Base-by-base conservation (phyloP, 2,797 vertebrate species). In the Clarias fuscus region DNA sequence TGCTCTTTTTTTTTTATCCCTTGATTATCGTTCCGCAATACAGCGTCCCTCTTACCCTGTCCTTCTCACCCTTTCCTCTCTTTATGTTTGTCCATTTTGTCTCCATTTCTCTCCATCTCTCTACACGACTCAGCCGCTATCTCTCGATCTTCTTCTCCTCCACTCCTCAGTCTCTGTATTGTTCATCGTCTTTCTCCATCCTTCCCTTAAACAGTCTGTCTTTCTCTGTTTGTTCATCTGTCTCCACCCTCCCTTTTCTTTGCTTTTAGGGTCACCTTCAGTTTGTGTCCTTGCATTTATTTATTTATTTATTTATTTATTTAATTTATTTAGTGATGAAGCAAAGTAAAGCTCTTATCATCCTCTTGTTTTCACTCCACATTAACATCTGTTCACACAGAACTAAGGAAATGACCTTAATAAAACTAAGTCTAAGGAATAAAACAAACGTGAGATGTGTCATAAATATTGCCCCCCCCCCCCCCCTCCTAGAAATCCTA, bases 271-370 rank as follows among this genome's bases (percentile, higher is more conserved):
- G 0, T 37, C 64, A n/a, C 22, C 77, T 64, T 80, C 59, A 6
- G 17, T 64, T 64, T 80, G 3, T 6, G 5, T 43, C 22, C 14
- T 80, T 10, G 27, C 4, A 33, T 61, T 78, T 59, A 78, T 59
- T 78, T 59, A 78, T 78, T 78, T 37, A 78, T 59, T 78, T 59
- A 78, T 78, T 53, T 53, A 53, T 53, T 53, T 53, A 37, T 37
- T 76, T 58, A 77, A 37, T 37, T 76, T 58, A 77, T 59, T 59
- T 33, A 77, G 59, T 78, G 75, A 78, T 61, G 56, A 78, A 30
- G 75, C 56, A 33, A n/a, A n/a, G 43, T 18, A 61, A 37, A 33
- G 75, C 75, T 59, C 75, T 59, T 59, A 20, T 11, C 56, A 77
- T n/a, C 13, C 3, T n/a, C 77, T 79, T 18, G 14, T 24, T 30